Base-by-base conservation (phyloP, 2,888 invertebrate species). In the Tuta absoluta region DNA sequence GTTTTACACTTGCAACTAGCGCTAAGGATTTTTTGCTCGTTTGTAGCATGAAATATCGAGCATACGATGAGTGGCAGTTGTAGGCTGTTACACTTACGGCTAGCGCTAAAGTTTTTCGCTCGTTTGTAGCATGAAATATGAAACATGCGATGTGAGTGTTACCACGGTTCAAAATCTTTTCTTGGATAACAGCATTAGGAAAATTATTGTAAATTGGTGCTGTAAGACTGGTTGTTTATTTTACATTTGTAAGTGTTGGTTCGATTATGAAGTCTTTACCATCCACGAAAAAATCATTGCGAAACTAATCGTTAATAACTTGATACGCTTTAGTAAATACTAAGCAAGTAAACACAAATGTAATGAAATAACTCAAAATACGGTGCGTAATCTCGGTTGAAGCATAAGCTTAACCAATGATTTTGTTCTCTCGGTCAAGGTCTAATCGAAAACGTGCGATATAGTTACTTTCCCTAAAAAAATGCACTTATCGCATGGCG, bases 341-440 rank as follows among this genome's bases (percentile, higher is more conserved):
- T 11, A 49, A 21, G 49, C 21, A 21, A 21, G 49, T 49, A 49
- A 49, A 49, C 19, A 49, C 21, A 49, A 11, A 11, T 49, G 49
- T 19, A 21, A 49, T 17, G 17, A n/a, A 45, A n/a, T 49, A 49
- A 49, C 12, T 49, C 49, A 49, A 21, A 53, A 53, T 53, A 24
- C 51, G 12, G n/a, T 61, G 67, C 58, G 51, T 59, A 68, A 58
- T 17, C 62, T 69, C 67, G 60, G 68, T 63, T 53, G 24, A 65
- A 56, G 66, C 62, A 67, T 66, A 67, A n/a, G n/a, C n/a, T n/a
- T n/a, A 61, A 56, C 61, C 66, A 68, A 68, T 62, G 62, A 51
- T 65, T 57, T 41, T 60, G 53, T 60, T 66, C 62, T 61, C 56
- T 65, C 65, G 69, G 70, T 61, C 71, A 69, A 72, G 71, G 71